These are phyloP conservation scores for Irena cyanogastra DNA, from an alignment of 2,113 vertebrate genomes.

Conservation along the genomic window DNA sequence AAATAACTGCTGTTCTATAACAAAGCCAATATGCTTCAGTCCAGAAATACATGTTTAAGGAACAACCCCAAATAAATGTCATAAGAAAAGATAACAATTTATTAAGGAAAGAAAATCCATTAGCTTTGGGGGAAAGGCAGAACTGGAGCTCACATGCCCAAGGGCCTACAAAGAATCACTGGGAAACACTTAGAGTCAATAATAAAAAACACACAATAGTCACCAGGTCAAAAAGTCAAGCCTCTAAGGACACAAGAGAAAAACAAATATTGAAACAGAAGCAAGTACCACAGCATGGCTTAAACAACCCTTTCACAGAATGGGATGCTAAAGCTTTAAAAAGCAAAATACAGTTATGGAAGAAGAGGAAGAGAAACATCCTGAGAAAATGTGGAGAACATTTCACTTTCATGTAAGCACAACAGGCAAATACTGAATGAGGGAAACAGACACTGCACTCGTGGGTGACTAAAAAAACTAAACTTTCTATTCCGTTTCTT, in stretches of 20 bases:
- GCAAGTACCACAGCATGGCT: background rate
- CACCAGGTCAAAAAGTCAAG: background rate
- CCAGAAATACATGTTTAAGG: background rate
- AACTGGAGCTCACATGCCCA: background rate
- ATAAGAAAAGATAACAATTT: background rate
- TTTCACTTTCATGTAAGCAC: background rate
- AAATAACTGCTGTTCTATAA: background rate
- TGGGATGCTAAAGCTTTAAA: background rate
- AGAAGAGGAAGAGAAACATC: background rate
- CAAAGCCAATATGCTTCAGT: background rate
- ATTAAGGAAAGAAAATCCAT: background rate
- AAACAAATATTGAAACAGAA: background rate
- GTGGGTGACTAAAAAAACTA: background rate
- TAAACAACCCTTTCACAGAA: background rate
- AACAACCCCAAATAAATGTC: background rate
- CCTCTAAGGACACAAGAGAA: background rate
- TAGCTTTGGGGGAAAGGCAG: background rate
- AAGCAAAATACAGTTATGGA: background rate
- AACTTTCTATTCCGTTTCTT: background rate
- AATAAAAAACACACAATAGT: background rate
- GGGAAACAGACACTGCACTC: background rate
- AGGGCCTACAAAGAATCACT: background rate
- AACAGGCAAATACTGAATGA: background rate
- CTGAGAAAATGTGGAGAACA: background rate
- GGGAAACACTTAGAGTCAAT: background rate